A percentile compares a stretch with the other conserved stretches of the same genome.
Conservation (phyloP, 2,113 vertebrate genomes). For the Indri indri region DNA sequence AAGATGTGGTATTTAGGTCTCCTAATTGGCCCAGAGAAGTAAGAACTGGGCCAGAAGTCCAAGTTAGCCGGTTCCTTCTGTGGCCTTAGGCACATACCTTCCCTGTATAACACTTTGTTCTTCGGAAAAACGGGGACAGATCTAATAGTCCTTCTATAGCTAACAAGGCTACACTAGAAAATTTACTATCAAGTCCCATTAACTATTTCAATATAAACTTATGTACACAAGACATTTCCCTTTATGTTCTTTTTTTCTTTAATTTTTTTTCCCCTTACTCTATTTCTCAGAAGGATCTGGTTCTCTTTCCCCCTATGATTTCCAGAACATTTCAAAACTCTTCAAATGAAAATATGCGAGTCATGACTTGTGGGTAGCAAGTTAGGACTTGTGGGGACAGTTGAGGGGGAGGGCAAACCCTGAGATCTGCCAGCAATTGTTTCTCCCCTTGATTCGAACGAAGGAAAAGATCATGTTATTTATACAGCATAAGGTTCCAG, state of each 20-base stretch:
- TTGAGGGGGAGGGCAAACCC: slow-evolving; percentile 54
- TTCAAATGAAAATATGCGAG: slow-evolving; percentile 79
- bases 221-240: slow-evolving; percentile 32
- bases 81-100: neutral
- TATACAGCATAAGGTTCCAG: slow-evolving; percentile 83
- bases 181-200: neutral
- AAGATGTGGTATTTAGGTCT: slow-evolving; percentile 42
- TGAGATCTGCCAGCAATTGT: slow-evolving; percentile 82
- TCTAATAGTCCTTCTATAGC: neutral
- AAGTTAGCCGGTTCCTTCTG: slow-evolving; percentile 17
- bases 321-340: slow-evolving; percentile 76
- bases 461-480: slow-evolving; percentile 85
- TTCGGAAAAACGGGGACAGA: neutral
- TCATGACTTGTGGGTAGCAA: slow-evolving; percentile 78
- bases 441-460: slow-evolving; percentile 79
- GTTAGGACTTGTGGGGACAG: slow-evolving; percentile 72
- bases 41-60: neutral
- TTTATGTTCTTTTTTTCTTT: neutral
- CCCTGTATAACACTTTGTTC: neutral
- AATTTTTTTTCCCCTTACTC: neutral
- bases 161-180: slow-evolving; percentile 8
- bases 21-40: neutral
- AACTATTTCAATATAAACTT: slow-evolving; percentile 7
- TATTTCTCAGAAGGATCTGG: slow-evolving; percentile 70
- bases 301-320: slow-evolving; percentile 71